Base-by-base conservation (phyloP, 2,113 vertebrate genomes). In the Rhizomys pruinosus region DNA sequence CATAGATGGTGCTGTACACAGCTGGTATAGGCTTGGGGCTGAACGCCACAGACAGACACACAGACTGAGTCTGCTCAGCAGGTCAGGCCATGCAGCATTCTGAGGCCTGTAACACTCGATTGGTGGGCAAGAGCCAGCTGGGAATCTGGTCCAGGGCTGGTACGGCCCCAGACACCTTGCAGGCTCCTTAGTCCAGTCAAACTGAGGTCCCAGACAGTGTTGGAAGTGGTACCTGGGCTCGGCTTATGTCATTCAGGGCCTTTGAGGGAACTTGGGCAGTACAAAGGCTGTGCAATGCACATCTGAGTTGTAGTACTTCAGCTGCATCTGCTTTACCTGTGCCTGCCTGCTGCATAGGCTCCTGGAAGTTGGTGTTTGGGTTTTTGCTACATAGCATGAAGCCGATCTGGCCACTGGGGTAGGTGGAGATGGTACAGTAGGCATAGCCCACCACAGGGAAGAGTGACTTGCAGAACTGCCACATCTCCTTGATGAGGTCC, bases 321-420 rank as follows among this genome's bases (percentile, higher is more conserved):
- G 98, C 95, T 97, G 98, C 99, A 99, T 99, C 95, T 96, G 97
- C 57, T 99, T 99, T 9, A 99, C 99, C 42, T 99, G 99, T 5
- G 98, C 98, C 96, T 98, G 98, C 0, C 98, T 98, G 98, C 97
- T 98, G 99, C 96, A 98, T 97, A 0, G 99, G 99, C 88, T 99
- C 98, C 96, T 97, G 98, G 98, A 99, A 99, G 98, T 98, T 98
- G 11, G 99, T 99, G 96, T 98, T n/a, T 0, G 98, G 97, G 94
- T 99, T 99, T 98, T 99, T 99, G 98, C 99, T 99, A 98, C 99
- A 99, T 61, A 99, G 99, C 99, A 99, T 99, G 98, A 99, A 99
- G 97, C 99, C 99, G 17, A 99, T 99, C 98, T 99, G 99, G 82
- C 99, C 99, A 0, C 99, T 99, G 92, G 99, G 99, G 87, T 99